Conservation (phyloP, 2,113 vertebrate species). For the Oenanthe melanoleuca region DNA sequence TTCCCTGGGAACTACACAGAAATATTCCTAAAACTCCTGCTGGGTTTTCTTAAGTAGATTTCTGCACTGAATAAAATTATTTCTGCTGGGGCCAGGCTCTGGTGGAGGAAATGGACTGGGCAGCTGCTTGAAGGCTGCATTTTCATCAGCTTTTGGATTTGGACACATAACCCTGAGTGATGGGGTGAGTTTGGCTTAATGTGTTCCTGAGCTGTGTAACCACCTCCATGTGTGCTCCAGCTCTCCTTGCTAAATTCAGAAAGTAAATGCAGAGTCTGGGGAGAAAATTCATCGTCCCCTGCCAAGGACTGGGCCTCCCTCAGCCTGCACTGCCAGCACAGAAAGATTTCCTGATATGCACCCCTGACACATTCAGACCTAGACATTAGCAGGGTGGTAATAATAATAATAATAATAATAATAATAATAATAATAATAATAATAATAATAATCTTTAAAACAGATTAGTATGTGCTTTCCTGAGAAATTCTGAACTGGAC, state of each 20-base stretch:
- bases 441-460: background rate
- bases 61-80: background rate
- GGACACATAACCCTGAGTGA: background rate
- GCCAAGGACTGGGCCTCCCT: background rate
- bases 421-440: too few species aligned
- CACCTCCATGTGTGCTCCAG: background rate
- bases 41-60: background rate
- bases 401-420: background rate
- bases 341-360: background rate
- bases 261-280: background rate
- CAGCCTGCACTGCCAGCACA: background rate
- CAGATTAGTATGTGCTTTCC: accelerated
- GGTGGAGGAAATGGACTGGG: background rate
- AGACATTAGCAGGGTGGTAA: background rate
- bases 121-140: background rate
- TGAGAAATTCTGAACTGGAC: background rate
- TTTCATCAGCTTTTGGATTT: background rate
- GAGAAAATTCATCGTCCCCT: background rate
- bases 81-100: background rate
- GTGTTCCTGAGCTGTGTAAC: background rate
- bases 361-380: background rate
- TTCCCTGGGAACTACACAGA: background rate
- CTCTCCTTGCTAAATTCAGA: background rate
- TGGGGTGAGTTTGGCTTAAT: background rate
- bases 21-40: background rate